Conservation (phyloP, 2,797 vertebrate species). For the Characodon lateralis region DNA sequence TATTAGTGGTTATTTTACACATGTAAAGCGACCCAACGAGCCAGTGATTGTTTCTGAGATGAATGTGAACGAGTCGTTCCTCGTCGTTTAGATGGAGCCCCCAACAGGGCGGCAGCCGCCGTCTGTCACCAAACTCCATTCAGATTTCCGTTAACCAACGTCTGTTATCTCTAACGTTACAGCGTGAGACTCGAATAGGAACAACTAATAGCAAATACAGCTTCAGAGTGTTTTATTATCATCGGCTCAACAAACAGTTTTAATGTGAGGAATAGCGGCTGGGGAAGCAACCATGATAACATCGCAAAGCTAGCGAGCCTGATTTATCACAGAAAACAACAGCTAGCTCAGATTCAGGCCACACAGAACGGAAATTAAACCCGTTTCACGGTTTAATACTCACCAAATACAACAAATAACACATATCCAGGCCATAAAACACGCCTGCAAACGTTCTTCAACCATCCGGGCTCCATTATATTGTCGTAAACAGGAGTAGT, state of each 20-base stretch:
- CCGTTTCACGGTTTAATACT: constrained; percentile 34
- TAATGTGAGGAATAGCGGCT: constrained; percentile 8
- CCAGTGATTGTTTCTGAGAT: neutral
- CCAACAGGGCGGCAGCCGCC: constrained; percentile 43
- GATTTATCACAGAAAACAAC: constrained; percentile 32
- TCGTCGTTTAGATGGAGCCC: neutral
- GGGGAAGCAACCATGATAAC: constrained; percentile 30
- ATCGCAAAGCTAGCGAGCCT: constrained; percentile 58
- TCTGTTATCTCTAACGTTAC: too few relatives aligned
- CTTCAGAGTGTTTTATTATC: neutral
- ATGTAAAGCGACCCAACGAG: neutral
- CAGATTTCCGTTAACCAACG: constrained; percentile 6
- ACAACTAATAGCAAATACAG: rapidly evolving
- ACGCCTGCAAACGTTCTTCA: constrained; percentile 29
- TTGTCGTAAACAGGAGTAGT: constrained; percentile 66
- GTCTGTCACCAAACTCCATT: constrained; percentile 13
- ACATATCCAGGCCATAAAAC: constrained; percentile 59
- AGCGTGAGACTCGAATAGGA: rapidly evolving
- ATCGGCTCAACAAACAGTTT: constrained; percentile 5
- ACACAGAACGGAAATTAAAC: neutral
- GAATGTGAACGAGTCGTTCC: neutral
- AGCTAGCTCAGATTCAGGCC: constrained; percentile 22
- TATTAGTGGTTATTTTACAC: rapidly evolving
- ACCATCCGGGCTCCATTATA: constrained; percentile 70
- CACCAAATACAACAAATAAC: constrained; percentile 62